Evolutionary conservation across 2,113 vertebrate genomes (phyloP), one percentile per base, ranked within the genome.

Genomic region (Scortum barcoo): DNA sequence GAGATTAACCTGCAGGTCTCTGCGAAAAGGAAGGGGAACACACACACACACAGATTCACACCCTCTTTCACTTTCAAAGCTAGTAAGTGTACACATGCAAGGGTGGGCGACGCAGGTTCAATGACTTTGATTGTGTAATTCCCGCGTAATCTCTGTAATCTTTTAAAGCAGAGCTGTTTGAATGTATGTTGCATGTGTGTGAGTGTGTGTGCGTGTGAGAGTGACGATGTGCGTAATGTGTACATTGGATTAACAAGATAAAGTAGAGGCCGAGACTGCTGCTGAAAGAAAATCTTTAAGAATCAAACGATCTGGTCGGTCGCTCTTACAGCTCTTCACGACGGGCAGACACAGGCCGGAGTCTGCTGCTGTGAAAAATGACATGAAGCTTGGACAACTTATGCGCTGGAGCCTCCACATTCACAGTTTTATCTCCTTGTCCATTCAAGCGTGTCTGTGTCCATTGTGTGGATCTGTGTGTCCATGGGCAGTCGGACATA

Each of bases 101-200:
- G 68, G 61, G 72, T n/a, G 83, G 71, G 76, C 44, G 40, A 84
- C 26, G 76, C 85, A 91, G 89, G 91, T 92, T 93, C 91, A 88
- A 84, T 92, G 86, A 86, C 94, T 95, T 95, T 95, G 94, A 95
- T 95, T 92, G 70, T 90, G 93, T 95, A 96, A 96, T 95, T 94
- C 95, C 93, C 86, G 90, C 77, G 92, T 95, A 95, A 96, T 95
- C 94, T 94, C 93, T 92, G 93, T 95, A 95, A 96, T 95, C 95
- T 95, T 90, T 92, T 94, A 93, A 95, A 94, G 89, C 88, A 91
- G 83, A 85, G 90, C 91, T 81, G 86, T 87, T 91, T 94, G 91
- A 84, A 84, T 90, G 76, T 80, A 88, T 89, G 76, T 65, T 88
- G 72, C 60, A 48, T 81, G 70, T 42, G 75, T 48, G 83, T 24